Evolutionary conservation across 2,797 vertebrate genomes (phyloP).

Genomic region (Chloroceryle inda): DNA sequence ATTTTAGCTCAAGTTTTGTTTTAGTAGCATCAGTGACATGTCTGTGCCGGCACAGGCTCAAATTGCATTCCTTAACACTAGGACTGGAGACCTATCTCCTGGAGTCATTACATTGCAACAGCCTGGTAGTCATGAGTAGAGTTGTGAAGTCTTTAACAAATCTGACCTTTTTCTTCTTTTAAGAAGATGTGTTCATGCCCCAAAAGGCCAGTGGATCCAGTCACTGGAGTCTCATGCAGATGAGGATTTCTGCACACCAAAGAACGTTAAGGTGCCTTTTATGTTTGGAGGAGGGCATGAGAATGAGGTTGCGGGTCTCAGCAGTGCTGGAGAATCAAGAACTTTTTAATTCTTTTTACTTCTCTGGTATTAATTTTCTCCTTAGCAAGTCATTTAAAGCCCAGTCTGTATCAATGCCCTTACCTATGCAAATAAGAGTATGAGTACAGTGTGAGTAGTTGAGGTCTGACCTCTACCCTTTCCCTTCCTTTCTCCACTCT

Average conservation of each 20-base stretch:
- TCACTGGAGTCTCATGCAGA: background rate
- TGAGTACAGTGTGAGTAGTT: background rate
- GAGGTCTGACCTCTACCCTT: background rate
- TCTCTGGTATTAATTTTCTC: background rate
- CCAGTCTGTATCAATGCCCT: background rate
- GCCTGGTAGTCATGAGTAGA: slow-evolving; percentile 24
- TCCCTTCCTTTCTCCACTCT: background rate
- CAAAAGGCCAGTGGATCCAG: background rate
- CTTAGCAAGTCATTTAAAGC: background rate
- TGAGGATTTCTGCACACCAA: background rate
- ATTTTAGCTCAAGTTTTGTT: slow-evolving; percentile 81
- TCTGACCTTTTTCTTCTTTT: slow-evolving; percentile 28
- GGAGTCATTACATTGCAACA: slow-evolving; percentile 59
- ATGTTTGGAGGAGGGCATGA: background rate
- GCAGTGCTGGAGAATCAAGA: background rate
- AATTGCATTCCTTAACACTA: slow-evolving; percentile 84
- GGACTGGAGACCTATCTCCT: slow-evolving; percentile 63
- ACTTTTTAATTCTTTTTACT: background rate
- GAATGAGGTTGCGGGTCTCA: background rate
- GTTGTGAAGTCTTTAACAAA: slow-evolving; percentile 37
- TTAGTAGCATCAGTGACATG: slow-evolving; percentile 85
- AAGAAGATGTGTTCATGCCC: background rate
- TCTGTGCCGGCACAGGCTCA: slow-evolving; percentile 81
- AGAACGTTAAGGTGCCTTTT: background rate
- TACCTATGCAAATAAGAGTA: background rate